These are phyloP conservation scores for Orussus abietinus DNA, from an alignment of 1,140 invertebrate species.

Conservation along the genomic window DNA sequence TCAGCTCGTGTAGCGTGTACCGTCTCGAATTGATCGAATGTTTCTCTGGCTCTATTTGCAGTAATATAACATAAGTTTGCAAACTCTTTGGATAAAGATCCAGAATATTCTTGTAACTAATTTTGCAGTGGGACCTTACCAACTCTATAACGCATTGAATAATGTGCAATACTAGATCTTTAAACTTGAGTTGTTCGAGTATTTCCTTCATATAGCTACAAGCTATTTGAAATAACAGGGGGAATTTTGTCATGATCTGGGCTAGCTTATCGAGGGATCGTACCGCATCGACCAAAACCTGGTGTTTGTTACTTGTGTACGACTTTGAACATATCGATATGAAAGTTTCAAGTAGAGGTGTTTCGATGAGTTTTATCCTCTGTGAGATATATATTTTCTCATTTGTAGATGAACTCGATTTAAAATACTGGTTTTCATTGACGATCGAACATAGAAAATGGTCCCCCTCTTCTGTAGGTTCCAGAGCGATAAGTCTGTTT, in stretches of 20 bases:
- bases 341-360: conserved; percentile 34
- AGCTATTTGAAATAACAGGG: conserved; percentile 30
- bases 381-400: conserved; percentile 33
- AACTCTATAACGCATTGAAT: conserved; percentile 29
- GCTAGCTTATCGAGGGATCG: conserved; percentile 22
- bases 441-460: conserved; percentile 23
- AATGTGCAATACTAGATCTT: conserved; percentile 28
- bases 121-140: conserved; percentile 20
- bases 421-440: conserved; percentile 16
- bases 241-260: conserved; percentile 19
- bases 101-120: conserved; percentile 24
- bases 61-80: conserved; percentile 32
- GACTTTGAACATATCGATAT: conserved; percentile 9
- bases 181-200: conserved; percentile 28
- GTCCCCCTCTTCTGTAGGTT: conserved; percentile 22
- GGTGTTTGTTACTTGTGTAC: conserved; percentile 12
- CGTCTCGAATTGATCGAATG: conserved; percentile 31
- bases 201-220: conserved; percentile 33
- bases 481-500: conserved; percentile 21
- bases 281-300: conserved; percentile 3
- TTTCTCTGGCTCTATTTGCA: conserved; percentile 32
- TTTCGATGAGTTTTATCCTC: conserved; percentile 31
- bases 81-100: conserved; percentile 40
- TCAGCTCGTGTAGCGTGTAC: conserved; percentile 21
- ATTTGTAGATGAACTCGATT: conserved; percentile 22